These are phyloP conservation scores for Drosophila cognata DNA, from an alignment of 2,888 invertebrate genomes.

Conservation along the genomic window DNA sequence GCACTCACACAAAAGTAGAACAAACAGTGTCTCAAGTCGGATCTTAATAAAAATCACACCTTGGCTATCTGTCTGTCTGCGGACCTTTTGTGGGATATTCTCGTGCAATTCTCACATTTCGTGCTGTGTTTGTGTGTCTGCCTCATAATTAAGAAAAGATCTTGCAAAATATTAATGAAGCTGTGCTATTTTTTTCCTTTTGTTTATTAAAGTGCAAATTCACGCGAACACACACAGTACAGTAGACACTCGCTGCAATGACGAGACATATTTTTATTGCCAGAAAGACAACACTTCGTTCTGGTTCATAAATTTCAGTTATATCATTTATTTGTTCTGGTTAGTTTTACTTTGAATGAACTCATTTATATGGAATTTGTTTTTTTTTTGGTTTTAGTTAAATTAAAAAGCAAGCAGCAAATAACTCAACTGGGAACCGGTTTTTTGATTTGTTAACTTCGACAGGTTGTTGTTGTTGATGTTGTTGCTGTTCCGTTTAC, in stretches of 20 bases:
- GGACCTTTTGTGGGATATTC: conserved; percentile 55
- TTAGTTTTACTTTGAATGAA: conserved; percentile 1
- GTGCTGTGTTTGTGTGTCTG: conserved; percentile 41
- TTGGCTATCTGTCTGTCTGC: conserved; percentile 22
- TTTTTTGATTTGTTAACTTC: conserved; percentile 5
- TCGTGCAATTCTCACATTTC: conserved; percentile 58
- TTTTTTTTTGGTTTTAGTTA: neutral
- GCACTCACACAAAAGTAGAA: conserved; percentile 32
- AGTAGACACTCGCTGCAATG: conserved; percentile 13
- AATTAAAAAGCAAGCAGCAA: conserved; percentile 1
- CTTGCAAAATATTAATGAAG: conserved; percentile 66
- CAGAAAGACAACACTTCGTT: neutral
- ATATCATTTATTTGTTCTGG: neutral
- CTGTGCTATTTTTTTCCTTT: conserved; percentile 28
- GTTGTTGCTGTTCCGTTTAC: conserved; percentile 1
- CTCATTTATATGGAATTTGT: conserved; percentile 5
- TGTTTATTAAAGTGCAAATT: conserved; percentile 27
- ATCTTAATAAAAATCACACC: conserved; percentile 49
- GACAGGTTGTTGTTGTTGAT: conserved; percentile 12
- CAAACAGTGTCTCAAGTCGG: conserved; percentile 25
- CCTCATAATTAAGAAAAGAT: conserved; percentile 76
- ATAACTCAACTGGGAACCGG: conserved; percentile 12
- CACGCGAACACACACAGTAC: conserved; percentile 21
- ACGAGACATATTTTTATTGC: neutral
- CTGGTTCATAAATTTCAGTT: neutral